phyloP scores from a whole-genome alignment of 2,113 vertebrate species.

The Muntiacus muntjak region DNA sequence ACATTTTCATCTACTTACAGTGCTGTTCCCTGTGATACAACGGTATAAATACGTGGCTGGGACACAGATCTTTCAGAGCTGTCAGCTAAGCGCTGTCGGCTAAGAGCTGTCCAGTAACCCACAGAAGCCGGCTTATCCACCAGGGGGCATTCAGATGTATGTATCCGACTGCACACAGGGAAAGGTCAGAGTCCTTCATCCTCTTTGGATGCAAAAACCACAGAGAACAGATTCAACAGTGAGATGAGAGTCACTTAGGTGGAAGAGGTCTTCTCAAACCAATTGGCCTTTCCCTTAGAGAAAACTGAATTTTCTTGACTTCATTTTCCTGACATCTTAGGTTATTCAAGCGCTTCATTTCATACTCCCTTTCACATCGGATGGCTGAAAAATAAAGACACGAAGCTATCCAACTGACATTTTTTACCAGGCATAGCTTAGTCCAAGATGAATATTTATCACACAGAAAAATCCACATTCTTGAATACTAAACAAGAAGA shows the following conservation, averaged over 20 bases:
- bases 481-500: background rate
- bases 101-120: background rate
- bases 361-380: slow-evolving; percentile 51
- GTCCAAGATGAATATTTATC: background rate
- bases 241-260: background rate
- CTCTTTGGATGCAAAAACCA: background rate
- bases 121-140: background rate
- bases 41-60: background rate
- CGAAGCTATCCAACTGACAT: background rate
- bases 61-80: background rate
- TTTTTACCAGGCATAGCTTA: background rate
- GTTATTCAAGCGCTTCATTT: slow-evolving; percentile 46
- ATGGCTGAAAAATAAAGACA: slow-evolving; percentile 58
- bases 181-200: background rate
- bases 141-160: background rate
- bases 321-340: background rate
- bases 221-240: background rate
- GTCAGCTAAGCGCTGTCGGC: background rate
- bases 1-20: slow-evolving; percentile 40
- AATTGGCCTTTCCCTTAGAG: background rate
- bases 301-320: background rate
- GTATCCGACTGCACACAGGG: background rate
- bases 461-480: background rate
- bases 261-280: slow-evolving; percentile 57
- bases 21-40: background rate